Base-by-base conservation (phyloP, 2,888 invertebrate species). In the Mimumesa dahlbomi region DNA sequence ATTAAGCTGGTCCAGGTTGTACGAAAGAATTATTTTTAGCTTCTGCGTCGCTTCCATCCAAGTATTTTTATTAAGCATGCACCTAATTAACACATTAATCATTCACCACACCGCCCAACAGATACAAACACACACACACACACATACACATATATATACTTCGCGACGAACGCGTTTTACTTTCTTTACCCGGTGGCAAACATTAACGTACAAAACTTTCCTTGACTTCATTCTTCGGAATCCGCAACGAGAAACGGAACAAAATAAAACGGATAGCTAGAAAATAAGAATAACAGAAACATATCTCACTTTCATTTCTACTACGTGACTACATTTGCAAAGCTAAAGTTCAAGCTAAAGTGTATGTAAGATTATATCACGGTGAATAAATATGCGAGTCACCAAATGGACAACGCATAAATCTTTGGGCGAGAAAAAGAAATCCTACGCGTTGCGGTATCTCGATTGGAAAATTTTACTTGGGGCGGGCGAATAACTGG, bases 401-500 rank as follows among this genome's bases (percentile, higher is more conserved):
- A n/a, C 54, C n/a, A 31, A 18, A 9, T 18, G 56, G 16, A 34
- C 31, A 34, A 18, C 40, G 68, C 58, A 59, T 66, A 66, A 68
- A 66, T 68, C 66, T 52, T 7, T 46, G n/a, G n/a, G 22, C 13
- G 50, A 25, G 25, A 53, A 25, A 68, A 48, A 65, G 19, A 50
- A 43, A 19, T 36, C 34, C 22, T 25, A 22, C 36, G 46, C 49
- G 38, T 45, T 53, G 36, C 18, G 34, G 34, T 40, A 68, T 66
- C 53, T 43, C 59, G 67, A 69, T 67, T 59, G 59, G 68, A 59
- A 25, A 66, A 59, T 69, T 66, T 66, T 34, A 46, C 46, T 52
- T 42, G 34, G n/a, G n/a, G n/a, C 9, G 18, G 34, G 7, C 36
- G 25, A 5, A 11, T 34, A 18, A 25, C 22, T 67, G n/a, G 46